phyloP scores from a whole-genome alignment of 2,113 vertebrate species.

The Taxidea taxus region DNA sequence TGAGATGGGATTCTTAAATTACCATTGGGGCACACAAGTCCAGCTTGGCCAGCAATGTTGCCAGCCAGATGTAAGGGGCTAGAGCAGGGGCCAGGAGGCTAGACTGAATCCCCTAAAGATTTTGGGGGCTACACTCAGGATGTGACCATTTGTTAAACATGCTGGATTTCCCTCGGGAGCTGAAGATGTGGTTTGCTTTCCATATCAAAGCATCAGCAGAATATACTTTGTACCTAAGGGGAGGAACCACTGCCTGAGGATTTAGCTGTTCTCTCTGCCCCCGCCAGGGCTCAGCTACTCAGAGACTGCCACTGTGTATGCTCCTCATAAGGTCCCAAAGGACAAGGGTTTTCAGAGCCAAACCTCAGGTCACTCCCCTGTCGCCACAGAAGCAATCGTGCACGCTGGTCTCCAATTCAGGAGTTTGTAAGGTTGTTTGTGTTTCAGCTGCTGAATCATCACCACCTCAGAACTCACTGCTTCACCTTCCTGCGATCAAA shows the following conservation, averaged over 20 bases:
- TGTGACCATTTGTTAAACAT: background rate
- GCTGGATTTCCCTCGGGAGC: background rate
- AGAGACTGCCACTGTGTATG: background rate
- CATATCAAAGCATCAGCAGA: background rate
- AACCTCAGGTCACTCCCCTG: background rate
- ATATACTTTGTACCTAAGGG: background rate
- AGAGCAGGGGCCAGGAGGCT: background rate
- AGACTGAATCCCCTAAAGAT: background rate
- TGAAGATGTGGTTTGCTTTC: background rate
- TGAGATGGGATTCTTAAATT: background rate
- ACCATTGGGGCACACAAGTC: background rate
- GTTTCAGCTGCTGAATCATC: background rate
- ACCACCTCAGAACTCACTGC: background rate
- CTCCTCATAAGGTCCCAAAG: background rate
- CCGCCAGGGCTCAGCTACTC: background rate
- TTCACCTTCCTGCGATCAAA: background rate
- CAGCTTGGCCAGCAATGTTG: background rate
- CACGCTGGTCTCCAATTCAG: background rate
- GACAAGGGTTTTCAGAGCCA: background rate
- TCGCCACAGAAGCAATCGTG: background rate
- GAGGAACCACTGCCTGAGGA: background rate
- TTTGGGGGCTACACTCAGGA: background rate
- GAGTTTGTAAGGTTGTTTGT: slow-evolving; percentile 15
- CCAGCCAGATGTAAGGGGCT: background rate
- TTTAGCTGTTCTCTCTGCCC: background rate